Conservation (phyloP, 2,113 vertebrate genomes). For the Alligator sinensis region DNA sequence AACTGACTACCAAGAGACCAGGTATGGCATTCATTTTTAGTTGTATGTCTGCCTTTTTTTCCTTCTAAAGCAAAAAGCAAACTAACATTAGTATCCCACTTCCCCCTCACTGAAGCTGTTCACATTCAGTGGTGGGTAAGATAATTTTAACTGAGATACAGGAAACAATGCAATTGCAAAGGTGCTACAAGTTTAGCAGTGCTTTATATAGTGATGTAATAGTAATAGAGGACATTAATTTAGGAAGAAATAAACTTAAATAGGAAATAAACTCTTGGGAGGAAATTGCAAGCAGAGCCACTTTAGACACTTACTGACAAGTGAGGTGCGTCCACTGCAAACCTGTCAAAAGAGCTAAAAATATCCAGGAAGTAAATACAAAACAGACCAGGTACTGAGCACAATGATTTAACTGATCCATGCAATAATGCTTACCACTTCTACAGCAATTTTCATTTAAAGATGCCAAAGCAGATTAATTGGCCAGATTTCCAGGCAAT, state of each 20-base stretch:
- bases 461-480: not conserved
- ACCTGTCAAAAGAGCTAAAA: not conserved
- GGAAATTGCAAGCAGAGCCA: too few species aligned
- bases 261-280: not conserved
- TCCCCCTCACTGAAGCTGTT: fast-evolving
- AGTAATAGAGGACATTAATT: not conserved
- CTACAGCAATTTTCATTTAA: not conserved
- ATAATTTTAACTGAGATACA: not conserved
- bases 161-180: not conserved
- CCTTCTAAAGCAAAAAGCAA: not conserved
- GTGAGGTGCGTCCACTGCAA: not conserved
- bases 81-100: not conserved
- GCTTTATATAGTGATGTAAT: not conserved
- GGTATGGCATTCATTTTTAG: constrained; percentile 42
- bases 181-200: fast-evolving
- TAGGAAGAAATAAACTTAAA: not conserved
- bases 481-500: not conserved
- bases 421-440: not conserved
- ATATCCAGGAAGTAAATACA: not conserved
- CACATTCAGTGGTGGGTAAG: not conserved
- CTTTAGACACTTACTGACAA: not conserved
- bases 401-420: not conserved
- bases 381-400: not conserved
- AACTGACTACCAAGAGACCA: not conserved
- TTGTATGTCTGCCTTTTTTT: not conserved